These are phyloP conservation scores for Trachops cirrhosus DNA, from an alignment of 2,797 vertebrate species.

Conservation along the genomic window DNA sequence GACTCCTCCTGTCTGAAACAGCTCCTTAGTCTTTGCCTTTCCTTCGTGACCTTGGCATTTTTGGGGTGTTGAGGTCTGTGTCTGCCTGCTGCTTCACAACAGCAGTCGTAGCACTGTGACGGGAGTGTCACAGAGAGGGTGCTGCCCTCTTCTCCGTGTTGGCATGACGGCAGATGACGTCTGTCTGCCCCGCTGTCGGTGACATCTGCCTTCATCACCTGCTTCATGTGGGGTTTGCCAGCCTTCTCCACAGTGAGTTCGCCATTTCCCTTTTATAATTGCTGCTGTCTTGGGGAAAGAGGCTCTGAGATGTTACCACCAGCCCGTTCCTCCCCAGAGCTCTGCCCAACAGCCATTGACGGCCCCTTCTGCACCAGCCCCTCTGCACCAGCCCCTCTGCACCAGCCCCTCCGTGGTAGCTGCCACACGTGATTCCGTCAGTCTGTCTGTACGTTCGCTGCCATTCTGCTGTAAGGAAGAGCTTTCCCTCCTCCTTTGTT, in stretches of 20 bases:
- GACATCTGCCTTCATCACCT: neutral
- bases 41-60: neutral
- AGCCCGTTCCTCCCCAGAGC: neutral
- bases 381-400: neutral
- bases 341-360: neutral
- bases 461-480: neutral
- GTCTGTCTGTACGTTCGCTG: neutral
- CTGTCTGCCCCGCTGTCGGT: neutral
- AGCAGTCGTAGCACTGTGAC: neutral
- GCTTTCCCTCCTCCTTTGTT: neutral
- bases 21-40: neutral
- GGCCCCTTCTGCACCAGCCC: neutral
- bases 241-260: neutral
- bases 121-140: neutral
- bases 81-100: neutral
- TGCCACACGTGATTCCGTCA: neutral
- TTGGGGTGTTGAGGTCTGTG: neutral
- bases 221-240: neutral
- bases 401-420: neutral
- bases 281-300: neutral
- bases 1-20: neutral
- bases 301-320: neutral
- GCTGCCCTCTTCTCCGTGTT: neutral
- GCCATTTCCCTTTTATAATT: neutral
- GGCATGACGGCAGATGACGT: neutral